Evolutionary conservation across 2,113 vertebrate species (phyloP), one percentile per base, ranked within the genome.

Genomic region (Oncorhynchus tshawytscha): DNA sequence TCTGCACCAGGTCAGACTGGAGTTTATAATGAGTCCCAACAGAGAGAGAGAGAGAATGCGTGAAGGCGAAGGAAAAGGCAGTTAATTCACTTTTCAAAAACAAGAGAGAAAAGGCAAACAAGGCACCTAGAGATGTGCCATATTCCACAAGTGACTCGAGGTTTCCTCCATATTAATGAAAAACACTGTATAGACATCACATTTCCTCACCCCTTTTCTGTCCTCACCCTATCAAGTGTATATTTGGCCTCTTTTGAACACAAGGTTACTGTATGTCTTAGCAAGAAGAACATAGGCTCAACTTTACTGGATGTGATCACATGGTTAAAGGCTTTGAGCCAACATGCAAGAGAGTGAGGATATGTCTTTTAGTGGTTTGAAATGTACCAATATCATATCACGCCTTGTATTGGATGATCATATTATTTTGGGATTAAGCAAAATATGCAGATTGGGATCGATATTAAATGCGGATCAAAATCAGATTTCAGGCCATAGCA

Each of bases 31-130:
- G 70, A 78, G 80, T 80, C 76, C 62, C 54, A 25, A n/a, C 72
- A 80, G 75, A 84, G 79, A 88, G 69, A 18, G 39, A 45, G 39
- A 45, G 16, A 54, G 16, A 54, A 76, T 45, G 76, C 81, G 85
- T 86, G 81, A 89, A 90, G 89, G 88, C 87, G 75, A 92, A 86
- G 83, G 72, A 90, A 88, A 91, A 91, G 90, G 88, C 89, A 91
- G 84, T 88, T 78, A 67, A 71, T 77, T 80, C 67, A 84, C 12
- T 64, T 60, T 24, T 12, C 25, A 39, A 77, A 83, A 82, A 81
- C 70, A 76, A 84, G 57, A 72, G 73, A 79, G 75, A 86, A 89
- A 89, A 81, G 75, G 75, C 75, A 76, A 82, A 75, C 86, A 88
- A 91, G 90, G 90, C 91, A 91, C 88, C 78, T 72, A 39, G 8